Evolutionary conservation across 1,140 invertebrate genomes (phyloP).

Genomic region (Marisa cornuarietis): DNA sequence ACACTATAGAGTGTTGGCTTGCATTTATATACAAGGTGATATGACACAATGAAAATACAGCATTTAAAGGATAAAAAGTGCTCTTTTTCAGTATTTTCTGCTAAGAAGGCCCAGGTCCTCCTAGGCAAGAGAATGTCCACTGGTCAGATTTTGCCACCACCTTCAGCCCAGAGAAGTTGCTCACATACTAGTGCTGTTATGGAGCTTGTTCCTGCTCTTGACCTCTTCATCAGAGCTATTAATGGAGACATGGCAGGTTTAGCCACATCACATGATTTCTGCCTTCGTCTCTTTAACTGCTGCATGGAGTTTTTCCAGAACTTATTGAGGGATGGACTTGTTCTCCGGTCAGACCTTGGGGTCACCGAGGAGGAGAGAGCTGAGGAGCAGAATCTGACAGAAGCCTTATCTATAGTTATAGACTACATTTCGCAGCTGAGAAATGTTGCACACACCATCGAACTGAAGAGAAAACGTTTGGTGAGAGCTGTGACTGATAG

Average conservation of each 20-base stretch:
- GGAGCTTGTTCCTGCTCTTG: slow-evolving; percentile 7
- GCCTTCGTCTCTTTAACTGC: slow-evolving; percentile 40
- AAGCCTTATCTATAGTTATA: slow-evolving; percentile 37
- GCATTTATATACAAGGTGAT: too few relatives aligned
- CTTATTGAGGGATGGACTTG: slow-evolving; percentile 43
- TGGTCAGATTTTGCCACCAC: too few relatives aligned
- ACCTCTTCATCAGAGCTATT: slow-evolving; percentile 11
- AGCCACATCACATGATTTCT: slow-evolving; percentile 39
- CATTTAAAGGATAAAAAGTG: too few relatives aligned
- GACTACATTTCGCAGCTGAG: slow-evolving; percentile 42
- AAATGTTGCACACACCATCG: slow-evolving; percentile 26
- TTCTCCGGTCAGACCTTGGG: slow-evolving; percentile 17
- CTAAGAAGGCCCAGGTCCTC: too few relatives aligned
- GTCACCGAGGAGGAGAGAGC: slow-evolving; percentile 12
- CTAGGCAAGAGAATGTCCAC: too few relatives aligned
- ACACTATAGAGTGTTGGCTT: too few relatives aligned
- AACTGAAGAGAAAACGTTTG: slow-evolving; percentile 2
- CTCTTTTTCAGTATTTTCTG: too few relatives aligned
- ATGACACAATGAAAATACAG: too few relatives aligned
- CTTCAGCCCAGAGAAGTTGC: too few relatives aligned
- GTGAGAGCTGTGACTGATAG: background rate
- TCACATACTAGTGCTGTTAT: background rate
- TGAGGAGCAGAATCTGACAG: slow-evolving; percentile 33
- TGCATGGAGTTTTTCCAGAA: slow-evolving; percentile 52
- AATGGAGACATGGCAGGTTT: background rate